Evolutionary conservation across 2,113 vertebrate genomes (phyloP), one percentile per base, ranked within the genome.

Genomic region (Cynopterus brachyotis): DNA sequence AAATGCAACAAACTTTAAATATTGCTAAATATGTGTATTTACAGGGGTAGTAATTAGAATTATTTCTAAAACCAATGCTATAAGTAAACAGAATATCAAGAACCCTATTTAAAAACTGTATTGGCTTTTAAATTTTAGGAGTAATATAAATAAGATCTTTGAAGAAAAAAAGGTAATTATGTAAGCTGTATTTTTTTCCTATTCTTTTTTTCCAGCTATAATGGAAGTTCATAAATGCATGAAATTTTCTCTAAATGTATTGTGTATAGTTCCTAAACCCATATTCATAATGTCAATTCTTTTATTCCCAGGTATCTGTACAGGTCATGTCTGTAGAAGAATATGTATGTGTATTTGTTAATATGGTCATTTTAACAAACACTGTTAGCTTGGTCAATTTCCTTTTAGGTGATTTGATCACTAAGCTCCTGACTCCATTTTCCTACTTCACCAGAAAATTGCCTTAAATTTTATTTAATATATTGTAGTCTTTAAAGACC

Each of bases 21-120:
- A 96, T 22, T 96, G 91, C 94, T 94, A 97, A 97, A 95, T 97
- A 93, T 66, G 93, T 92, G 28, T 96, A 98, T 97, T 95, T 97
- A 96, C 59, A 97, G 85, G 37, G 96, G 59, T 94, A 37, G 73
- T 93, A 95, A 89, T 79, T 82, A 97, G 82, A 93, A 82, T 95
- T 87, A 92, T 91, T 97, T 93, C 86, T 93, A 91, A 93, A 83
- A 84, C 12, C 37, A 53, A n/a, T 60, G 42, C 26, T 76, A 87
- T 62, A 28, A 60, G 42, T 90, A 62, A 82, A 69, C 8, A 64
- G n/a, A 47, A 37, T 78, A 45, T 4, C 17, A 6, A 73, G 45
- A 76, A 76, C 37, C 67, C 24, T 81, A 50, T 37, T 35, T 50
- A 90, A 91, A 86, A 60, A 12, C 47, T 50, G 26, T 11, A 97